Evolutionary conservation across 2,113 vertebrate species (phyloP).

Genomic region (Maccullochella peelii): DNA sequence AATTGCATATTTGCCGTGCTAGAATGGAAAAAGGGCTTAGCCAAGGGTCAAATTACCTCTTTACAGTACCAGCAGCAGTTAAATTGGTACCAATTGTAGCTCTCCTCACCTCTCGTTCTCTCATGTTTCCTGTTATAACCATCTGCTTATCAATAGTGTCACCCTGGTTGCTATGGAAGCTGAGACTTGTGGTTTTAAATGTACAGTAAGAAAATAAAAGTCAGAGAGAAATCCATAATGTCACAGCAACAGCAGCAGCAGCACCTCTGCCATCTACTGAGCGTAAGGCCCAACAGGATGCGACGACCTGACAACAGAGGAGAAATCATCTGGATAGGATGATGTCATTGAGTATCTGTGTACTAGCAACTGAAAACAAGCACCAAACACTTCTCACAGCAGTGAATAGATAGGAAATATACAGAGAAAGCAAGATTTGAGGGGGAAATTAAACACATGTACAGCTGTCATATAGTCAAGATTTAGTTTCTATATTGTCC

Average conservation of each 20-base stretch:
- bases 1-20: neutral
- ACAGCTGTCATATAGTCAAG: neutral
- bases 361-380: constrained; percentile 46
- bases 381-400: constrained; percentile 1
- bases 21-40: neutral
- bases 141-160: constrained; percentile 32
- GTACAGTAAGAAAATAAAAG: neutral
- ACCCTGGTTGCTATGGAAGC: constrained; percentile 52
- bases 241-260: neutral
- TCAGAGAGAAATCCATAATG: neutral
- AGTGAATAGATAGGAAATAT: neutral
- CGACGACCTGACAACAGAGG: constrained; percentile 21
- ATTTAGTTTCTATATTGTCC: neutral
- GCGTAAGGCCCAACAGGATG: constrained; percentile 21
- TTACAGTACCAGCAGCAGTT: neutral
- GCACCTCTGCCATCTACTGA: constrained; percentile 7
- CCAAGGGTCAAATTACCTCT: neutral
- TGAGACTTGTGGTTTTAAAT: constrained; percentile 23
- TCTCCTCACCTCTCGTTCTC: neutral
- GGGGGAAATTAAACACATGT: constrained; percentile 1
- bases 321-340: constrained; percentile 31
- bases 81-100: neutral
- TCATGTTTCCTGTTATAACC: constrained; percentile 7
- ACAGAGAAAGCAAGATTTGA: neutral
- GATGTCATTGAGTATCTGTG: constrained; percentile 52